Evolutionary conservation across 2,888 invertebrate genomes (phyloP).

Genomic region (Parnassius smintheus): DNA sequence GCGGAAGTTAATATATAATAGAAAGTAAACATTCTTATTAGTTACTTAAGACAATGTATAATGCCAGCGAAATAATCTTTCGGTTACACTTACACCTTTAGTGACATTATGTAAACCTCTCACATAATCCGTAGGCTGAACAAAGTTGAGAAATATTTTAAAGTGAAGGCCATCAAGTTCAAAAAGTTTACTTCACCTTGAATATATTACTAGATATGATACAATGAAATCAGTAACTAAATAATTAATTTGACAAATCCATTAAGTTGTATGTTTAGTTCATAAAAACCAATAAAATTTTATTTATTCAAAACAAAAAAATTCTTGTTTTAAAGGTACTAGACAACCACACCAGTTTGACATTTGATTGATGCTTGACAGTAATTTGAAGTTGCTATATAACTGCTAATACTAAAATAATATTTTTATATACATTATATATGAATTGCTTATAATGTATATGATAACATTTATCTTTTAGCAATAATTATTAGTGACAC

Average conservation of each 20-base stretch:
- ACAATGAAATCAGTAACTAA: not conserved
- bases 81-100: constrained; percentile 56
- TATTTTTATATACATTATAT: too few species aligned
- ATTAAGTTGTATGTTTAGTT: constrained; percentile 1
- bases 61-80: constrained; percentile 44
- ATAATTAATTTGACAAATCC: constrained; percentile 5
- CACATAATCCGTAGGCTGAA: constrained; percentile 53
- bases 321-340: not conserved
- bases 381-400: too few species aligned
- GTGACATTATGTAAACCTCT: constrained; percentile 50
- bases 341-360: constrained; percentile 13
- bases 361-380: not conserved
- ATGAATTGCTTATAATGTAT: too few species aligned
- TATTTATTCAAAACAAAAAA: constrained; percentile 1
- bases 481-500: too few species aligned
- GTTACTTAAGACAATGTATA: constrained; percentile 31
- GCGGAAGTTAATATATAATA: constrained; percentile 19
- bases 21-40: constrained; percentile 13
- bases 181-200: constrained; percentile 46
- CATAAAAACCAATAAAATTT: constrained; percentile 10
- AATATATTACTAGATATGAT: constrained; percentile 29
- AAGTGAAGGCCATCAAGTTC: constrained; percentile 70
- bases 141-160: constrained; percentile 69
- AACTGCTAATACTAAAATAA: too few species aligned
- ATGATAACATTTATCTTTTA: too few species aligned